Percentiles rank a stretch among this genome's conserved stretches.
Conservation (phyloP, 2,797 vertebrate genomes). For the Artibeus lituratus region DNA sequence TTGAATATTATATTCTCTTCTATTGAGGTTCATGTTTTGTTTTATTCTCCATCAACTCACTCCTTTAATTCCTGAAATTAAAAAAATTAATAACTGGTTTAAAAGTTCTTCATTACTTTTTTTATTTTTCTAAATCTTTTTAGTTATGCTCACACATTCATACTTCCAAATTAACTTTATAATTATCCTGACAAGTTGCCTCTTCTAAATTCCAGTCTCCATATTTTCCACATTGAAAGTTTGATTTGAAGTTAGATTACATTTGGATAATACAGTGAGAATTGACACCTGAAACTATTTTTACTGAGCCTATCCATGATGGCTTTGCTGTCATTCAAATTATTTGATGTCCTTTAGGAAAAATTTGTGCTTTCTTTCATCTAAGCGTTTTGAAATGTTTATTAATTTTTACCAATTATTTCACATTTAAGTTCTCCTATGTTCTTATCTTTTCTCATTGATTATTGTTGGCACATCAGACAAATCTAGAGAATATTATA, state of each 20-base stretch:
- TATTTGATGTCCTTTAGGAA: neutral
- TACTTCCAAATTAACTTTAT: neutral
- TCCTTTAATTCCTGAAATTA: neutral
- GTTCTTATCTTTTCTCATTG: neutral
- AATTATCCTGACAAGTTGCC: neutral
- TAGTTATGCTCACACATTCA: neutral
- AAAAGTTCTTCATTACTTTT: neutral
- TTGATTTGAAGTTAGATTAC: neutral
- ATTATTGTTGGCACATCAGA: neutral
- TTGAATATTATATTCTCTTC: neutral
- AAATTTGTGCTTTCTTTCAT: neutral
- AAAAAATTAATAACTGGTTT: neutral
- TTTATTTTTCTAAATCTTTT: neutral
- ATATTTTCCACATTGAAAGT: neutral
- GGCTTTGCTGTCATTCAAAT: neutral
- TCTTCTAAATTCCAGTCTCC: neutral
- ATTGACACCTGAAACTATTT: neutral
- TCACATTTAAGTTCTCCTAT: neutral
- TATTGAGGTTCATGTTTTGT: constrained; percentile 6
- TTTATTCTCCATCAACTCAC: neutral
- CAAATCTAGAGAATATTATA: neutral
- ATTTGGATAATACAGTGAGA: neutral
- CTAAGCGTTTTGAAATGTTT: neutral
- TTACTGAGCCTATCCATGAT: neutral
- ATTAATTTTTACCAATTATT: neutral